These are phyloP conservation scores for Tanypteryx hageni DNA, from an alignment of 2,888 invertebrate genomes.

Conservation along the genomic window DNA sequence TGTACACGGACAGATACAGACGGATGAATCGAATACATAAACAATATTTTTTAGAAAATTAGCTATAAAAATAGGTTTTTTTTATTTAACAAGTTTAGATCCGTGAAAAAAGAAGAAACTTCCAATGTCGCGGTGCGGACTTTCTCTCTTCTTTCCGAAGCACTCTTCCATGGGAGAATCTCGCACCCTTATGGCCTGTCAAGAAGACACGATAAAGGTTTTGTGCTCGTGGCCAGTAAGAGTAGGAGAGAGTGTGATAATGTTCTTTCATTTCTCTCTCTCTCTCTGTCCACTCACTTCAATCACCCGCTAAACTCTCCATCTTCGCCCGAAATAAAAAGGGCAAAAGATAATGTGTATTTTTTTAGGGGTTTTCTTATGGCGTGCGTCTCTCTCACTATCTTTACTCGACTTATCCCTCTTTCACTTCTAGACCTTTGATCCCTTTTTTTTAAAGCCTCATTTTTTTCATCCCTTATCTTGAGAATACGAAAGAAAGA, in stretches of 20 bases:
- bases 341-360: too few relatives aligned
- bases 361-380: too few relatives aligned
- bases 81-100: too few relatives aligned
- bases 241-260: background rate
- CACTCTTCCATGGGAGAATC: background rate
- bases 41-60: too few relatives aligned
- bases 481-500: too few relatives aligned
- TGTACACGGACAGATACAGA: too few relatives aligned
- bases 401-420: background rate
- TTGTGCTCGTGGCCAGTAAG: background rate
- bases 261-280: background rate
- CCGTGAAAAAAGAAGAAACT: background rate
- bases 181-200: background rate
- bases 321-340: background rate
- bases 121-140: background rate
- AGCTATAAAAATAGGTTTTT: too few relatives aligned
- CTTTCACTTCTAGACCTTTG: background rate
- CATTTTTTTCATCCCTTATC: too few relatives aligned
- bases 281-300: background rate
- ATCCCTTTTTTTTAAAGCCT: too few relatives aligned
- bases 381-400: background rate
- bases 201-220: slow-evolving; percentile 16
- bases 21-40: too few relatives aligned
- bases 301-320: background rate
- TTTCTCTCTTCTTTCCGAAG: background rate